These are phyloP conservation scores for Arizona elegans DNA, from an alignment of 2,113 vertebrate species.

Conservation along the genomic window DNA sequence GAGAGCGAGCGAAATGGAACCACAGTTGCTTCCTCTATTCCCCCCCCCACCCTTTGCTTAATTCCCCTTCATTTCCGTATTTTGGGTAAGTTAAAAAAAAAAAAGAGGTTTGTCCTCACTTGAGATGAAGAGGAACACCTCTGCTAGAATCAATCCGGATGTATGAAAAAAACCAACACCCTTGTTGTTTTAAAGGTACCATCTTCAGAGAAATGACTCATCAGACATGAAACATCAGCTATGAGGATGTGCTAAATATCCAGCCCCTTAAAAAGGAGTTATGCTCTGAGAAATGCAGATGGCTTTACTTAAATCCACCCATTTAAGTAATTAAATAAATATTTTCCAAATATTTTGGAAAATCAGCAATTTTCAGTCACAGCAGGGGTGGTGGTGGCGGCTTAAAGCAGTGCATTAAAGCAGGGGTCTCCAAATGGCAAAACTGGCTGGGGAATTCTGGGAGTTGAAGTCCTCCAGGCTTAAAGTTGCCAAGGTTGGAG, in stretches of 20 bases:
- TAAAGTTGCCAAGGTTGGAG: no score
- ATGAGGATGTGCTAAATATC: background rate
- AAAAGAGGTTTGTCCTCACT: background rate
- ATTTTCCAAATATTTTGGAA: background rate
- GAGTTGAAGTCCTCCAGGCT: no score
- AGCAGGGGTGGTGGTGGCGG: accelerated
- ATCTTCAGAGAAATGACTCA: background rate
- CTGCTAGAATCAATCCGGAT: background rate
- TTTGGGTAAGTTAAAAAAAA: background rate
- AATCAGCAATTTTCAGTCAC: background rate
- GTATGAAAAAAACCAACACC: background rate
- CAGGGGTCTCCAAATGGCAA: no score
- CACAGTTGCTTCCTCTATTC: background rate
- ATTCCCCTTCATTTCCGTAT: background rate
- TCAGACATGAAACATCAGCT: background rate
- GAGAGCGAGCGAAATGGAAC: background rate
- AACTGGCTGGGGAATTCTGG: no score
- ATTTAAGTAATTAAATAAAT: background rate
- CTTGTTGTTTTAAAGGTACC: background rate
- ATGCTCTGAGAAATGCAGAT: background rate
- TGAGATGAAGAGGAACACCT: background rate
- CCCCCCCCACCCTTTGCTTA: background rate
- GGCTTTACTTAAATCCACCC: background rate
- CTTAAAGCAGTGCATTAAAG: background rate
- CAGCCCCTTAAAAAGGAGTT: background rate